Conservation (phyloP, 1,140 invertebrate genomes). For the Ips typographus region DNA sequence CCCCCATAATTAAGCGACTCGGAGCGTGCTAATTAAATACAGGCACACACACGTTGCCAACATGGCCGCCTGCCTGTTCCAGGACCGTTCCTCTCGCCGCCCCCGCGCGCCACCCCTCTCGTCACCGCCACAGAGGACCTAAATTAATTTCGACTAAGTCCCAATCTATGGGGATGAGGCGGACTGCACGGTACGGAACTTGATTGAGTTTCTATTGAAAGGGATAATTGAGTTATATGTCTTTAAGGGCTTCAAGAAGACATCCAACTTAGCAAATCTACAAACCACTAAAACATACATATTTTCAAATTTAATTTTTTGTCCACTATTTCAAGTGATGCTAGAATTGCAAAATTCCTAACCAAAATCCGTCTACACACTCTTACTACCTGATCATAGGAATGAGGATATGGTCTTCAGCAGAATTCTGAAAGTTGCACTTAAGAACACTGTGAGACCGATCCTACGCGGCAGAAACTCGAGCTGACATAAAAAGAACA, state of each 20-base stretch:
- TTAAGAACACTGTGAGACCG: too few relatives aligned
- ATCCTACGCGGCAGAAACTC: too few relatives aligned
- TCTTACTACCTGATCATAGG: too few relatives aligned
- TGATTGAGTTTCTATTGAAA: conserved; percentile 6
- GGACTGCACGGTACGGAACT: conserved; percentile 13
- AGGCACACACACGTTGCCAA: conserved; percentile 48
- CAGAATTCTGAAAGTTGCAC: too few relatives aligned
- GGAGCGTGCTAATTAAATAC: conserved; percentile 50
- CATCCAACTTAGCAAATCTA: too few relatives aligned
- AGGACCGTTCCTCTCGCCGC: conserved; percentile 14
- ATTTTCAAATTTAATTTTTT: too few relatives aligned
- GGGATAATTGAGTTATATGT: conserved; percentile 15
- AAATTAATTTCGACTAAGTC: conserved; percentile 50
- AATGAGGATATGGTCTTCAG: too few relatives aligned
- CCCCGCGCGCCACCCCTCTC: conserved; percentile 22
- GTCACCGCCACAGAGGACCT: conserved; percentile 39
- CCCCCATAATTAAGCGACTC: conserved; percentile 48
- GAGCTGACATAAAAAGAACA: too few relatives aligned
- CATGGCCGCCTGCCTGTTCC: conserved; percentile 44
- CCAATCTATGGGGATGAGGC: conserved; percentile 36
- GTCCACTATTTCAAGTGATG: too few relatives aligned
- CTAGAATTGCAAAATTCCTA: too few relatives aligned
- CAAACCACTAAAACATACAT: too few relatives aligned
- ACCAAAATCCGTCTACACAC: too few relatives aligned
- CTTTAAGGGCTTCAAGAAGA: not conserved